These are phyloP conservation scores for Tuta absoluta DNA, from an alignment of 2,888 invertebrate genomes.

Conservation along the genomic window DNA sequence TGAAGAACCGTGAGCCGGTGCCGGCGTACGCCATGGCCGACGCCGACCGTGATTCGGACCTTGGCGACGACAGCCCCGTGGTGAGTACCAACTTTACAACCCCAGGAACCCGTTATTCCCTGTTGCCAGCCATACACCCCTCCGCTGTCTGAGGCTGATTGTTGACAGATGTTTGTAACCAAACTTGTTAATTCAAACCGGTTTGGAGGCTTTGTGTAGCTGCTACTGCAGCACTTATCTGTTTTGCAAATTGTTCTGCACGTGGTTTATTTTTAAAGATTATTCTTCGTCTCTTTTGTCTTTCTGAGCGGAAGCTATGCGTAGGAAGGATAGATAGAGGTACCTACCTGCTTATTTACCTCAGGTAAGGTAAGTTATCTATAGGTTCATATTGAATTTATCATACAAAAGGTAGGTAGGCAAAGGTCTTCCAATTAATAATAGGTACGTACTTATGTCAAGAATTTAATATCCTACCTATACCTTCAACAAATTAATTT, in stretches of 20 bases:
- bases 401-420: no score
- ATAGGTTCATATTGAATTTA: no score
- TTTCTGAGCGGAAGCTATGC: no score
- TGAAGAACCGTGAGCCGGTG: constrained; percentile 93
- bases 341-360: not conserved
- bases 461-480: no score
- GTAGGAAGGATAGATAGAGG: no score
- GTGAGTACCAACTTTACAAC: constrained; percentile 77
- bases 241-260: not conserved
- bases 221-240: not conserved
- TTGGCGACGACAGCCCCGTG: constrained; percentile 88
- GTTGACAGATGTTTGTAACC: not conserved
- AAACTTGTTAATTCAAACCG: constrained; percentile 23
- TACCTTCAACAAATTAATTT: no score
- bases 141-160: not conserved
- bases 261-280: not conserved
- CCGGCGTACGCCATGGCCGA: constrained; percentile 91
- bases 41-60: constrained; percentile 85
- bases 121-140: not conserved
- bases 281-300: not conserved
- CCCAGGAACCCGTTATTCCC: not conserved
- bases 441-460: no score
- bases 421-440: no score
- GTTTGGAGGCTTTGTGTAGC: constrained; percentile 8
- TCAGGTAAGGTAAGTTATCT: no score